phyloP scores from a whole-genome alignment of 64 coral and sea anemone species.

The Orbicella faveolata region DNA sequence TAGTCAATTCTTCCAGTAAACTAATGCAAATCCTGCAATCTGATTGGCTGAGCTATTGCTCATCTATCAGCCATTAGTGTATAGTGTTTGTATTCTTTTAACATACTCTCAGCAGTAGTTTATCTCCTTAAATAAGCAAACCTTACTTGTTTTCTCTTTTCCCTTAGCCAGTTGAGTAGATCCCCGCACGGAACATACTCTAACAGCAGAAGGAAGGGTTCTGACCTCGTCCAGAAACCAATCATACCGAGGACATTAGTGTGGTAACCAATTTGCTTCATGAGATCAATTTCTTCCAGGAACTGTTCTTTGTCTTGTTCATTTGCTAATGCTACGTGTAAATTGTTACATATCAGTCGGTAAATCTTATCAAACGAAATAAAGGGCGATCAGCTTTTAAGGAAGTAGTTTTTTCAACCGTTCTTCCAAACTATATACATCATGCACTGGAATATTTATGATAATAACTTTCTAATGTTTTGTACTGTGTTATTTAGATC shows the following conservation, averaged over 20 bases:
- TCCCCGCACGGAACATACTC: slow-evolving; percentile 2
- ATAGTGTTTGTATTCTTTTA: too few relatives aligned
- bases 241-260: not conserved
- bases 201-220: not conserved
- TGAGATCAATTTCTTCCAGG: not conserved
- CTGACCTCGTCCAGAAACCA: not conserved
- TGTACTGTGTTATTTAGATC: too few relatives aligned
- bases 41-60: too few relatives aligned
- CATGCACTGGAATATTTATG: too few relatives aligned
- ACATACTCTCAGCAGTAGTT: too few relatives aligned
- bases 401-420: not conserved
- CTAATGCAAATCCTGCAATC: too few relatives aligned
- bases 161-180: not conserved
- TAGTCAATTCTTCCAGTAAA: too few relatives aligned
- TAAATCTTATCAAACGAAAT: too few relatives aligned
- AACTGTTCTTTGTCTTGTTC: not conserved
- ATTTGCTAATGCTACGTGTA: not conserved
- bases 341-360: not conserved
- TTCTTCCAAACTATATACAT: not conserved
- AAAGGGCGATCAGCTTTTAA: too few relatives aligned
- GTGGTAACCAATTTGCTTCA: not conserved
- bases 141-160: slow-evolving; percentile 4
- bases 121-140: not conserved
- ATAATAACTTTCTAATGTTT: too few relatives aligned
- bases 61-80: too few relatives aligned